These are phyloP conservation scores for Drosophila virilis DNA, from an alignment of 1,140 invertebrate species.

Conservation along the genomic window DNA sequence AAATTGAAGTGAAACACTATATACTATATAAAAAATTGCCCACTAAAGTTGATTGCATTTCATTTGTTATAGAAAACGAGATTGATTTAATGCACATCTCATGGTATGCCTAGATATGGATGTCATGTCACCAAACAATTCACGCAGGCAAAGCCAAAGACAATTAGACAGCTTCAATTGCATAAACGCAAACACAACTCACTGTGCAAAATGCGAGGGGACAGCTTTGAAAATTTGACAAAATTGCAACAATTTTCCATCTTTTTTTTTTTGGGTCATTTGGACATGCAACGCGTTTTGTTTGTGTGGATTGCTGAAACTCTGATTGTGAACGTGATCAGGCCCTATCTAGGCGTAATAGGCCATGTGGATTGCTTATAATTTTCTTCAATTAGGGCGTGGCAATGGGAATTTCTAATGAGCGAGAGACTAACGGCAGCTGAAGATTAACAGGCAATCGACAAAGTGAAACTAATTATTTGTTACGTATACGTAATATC, in stretches of 20 bases:
- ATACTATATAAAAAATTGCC: neutral
- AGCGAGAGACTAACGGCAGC: slow-evolving; percentile 35
- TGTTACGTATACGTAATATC: slow-evolving; percentile 4
- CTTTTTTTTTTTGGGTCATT: slow-evolving; percentile 27
- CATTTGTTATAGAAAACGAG: too few species aligned
- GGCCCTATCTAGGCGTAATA: neutral
- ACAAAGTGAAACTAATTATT: slow-evolving; percentile 1
- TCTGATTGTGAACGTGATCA: neutral
- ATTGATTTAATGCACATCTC: too few species aligned
- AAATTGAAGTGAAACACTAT: too few species aligned
- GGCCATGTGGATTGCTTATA: slow-evolving; percentile 13
- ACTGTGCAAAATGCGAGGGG: neutral
- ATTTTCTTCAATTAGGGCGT: slow-evolving; percentile 16
- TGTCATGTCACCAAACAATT: slow-evolving; percentile 24
- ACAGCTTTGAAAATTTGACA: neutral
- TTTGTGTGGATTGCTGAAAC: neutral
- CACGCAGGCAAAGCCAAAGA: neutral
- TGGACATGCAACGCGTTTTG: slow-evolving; percentile 21
- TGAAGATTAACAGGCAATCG: slow-evolving; percentile 12
- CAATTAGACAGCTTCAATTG: neutral
- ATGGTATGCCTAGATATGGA: neutral
- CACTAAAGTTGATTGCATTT: too few species aligned
- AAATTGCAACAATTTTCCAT: slow-evolving; percentile 38
- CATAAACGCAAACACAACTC: slow-evolving; percentile 8
- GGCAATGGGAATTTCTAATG: slow-evolving; percentile 25